Base-by-base conservation (phyloP, 64 coral and sea anemone species). In the Montipora cactus region DNA sequence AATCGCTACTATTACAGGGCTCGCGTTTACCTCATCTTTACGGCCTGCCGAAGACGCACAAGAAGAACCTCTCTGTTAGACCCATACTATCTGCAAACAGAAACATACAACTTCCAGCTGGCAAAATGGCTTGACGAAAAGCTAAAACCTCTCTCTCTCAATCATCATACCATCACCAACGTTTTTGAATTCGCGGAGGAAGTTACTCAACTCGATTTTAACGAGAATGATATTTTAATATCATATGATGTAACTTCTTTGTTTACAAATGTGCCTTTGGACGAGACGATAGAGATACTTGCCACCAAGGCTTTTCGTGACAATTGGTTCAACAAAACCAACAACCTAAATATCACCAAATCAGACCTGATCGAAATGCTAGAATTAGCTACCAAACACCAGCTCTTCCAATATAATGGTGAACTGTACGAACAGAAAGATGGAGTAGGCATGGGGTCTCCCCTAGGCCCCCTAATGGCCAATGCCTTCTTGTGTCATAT, bases 141-240 rank as follows among this genome's bases (percentile, higher is more conserved):
- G 53, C 53, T 57, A 57, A 57, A 57, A 57, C 53, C 53, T 57
- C 53, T 57, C 4, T 91, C 78, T 28, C 37, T 81, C 37, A 91
- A 91, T 81, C 19, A 67, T 61, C 70, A 81, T 81, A 81, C 64
- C 59, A 67, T 91, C 50, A 91, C 76, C 13, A 51, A 91, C 64
- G 49, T 81, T 25, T 80, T 91, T 81, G 77, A 66, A 16, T 91
- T 91, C 79, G 78, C 89, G 37, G 78, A 91, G 13, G 89, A 91
- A 48, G 44, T 91, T 28, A 79, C 23, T 18, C 15, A 79, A 62
- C 76, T 91, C n/a, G 48, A 91, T 47, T 67, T 91, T 67, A 64
- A 47, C 16, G 78, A 79, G 23, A 75, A 62, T 44, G 51, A 91
- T 67, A 46, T 91, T 81, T 18, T 91, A 69, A 75, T 91, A 49